Evolutionary conservation across 1,140 invertebrate species (phyloP), one percentile per base, ranked within the genome.

Genomic region (Melanaphis sacchari): DNA sequence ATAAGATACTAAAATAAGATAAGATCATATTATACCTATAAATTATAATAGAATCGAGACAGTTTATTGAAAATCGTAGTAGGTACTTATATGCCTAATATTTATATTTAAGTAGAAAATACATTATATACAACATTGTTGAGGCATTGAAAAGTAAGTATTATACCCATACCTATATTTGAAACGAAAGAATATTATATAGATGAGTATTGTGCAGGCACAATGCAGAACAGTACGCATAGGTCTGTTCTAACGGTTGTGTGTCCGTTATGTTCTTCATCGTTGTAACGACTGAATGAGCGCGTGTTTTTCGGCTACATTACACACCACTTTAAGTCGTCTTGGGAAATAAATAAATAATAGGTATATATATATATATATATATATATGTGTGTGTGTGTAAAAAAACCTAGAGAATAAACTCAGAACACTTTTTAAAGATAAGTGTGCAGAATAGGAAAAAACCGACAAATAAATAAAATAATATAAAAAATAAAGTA

Each of bases 271-370:
- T 92, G 9, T 49, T 49, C 59, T n/a, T 76, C 59, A n/a, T 76
- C 31, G 90, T 22, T 26, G 76, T 92, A 92, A 92, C 90, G 90
- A 82, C 82, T 92, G 46, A 92, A 76, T 92, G 59, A 82, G 43
- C 76, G 26, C 90, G 90, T 54, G 36, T 90, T 92, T 91, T 92
- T 92, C 43, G 90, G 90, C 76, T 82, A 49, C 43, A 92, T 82
- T 92, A 40, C 90, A 82, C 43, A 92, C 76, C 66, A 49, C 46
- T 81, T 22, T 43, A 26, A 59, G 52, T 90, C 38, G 31, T 66
- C 38, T 90, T 52, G 38, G 15, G 11, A 66, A 40, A 90, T 21
- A 26, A 41, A 41, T 81, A 22, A 31, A 15, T 31, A 43, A 87
- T n/a, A 46, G n/a, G 31, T 46, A n/a, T 46, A 49, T 7, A 88